A percentile compares a stretch with the other conserved stretches of the same genome.
Evolutionary conservation across 2,113 vertebrate species (phyloP).

Genomic region (Entomyzon cyanotis): DNA sequence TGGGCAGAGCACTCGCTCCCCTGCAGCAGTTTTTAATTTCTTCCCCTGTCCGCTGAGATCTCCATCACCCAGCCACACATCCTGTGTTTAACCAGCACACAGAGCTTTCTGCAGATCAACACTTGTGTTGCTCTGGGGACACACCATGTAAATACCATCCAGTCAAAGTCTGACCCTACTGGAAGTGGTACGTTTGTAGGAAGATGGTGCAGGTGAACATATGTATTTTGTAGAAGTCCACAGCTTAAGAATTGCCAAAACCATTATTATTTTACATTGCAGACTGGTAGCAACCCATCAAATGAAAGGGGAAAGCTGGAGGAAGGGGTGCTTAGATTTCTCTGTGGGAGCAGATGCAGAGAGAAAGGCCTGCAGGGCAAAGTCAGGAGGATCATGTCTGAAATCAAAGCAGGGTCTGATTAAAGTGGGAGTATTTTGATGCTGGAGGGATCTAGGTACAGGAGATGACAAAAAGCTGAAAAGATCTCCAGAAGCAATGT

Average conservation of each 20-base stretch:
- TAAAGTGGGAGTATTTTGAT: neutral
- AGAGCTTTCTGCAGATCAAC: neutral
- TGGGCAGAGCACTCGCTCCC: neutral
- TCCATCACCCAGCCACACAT: neutral
- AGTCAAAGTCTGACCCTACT: accelerated
- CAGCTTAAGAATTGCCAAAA: neutral
- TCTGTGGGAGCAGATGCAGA: neutral
- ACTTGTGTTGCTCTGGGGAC: neutral
- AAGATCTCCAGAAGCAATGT: neutral
- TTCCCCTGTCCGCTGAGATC: neutral
- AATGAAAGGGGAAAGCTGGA: neutral
- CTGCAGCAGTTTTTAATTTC: neutral
- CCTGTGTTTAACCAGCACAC: neutral
- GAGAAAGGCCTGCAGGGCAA: neutral
- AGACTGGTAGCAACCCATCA: neutral
- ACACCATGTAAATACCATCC: accelerated
- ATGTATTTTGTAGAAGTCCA: neutral
- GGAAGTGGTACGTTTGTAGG: accelerated
- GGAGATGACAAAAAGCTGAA: neutral
- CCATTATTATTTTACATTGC: neutral
- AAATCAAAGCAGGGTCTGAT: constrained; percentile 12
- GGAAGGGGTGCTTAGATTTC: neutral
- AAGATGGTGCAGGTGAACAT: neutral
- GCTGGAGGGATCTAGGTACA: neutral
- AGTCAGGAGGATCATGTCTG: neutral